Percentiles rank a stretch among this genome's conserved stretches.
These are phyloP conservation scores for Dastarcus helophoroides DNA, from an alignment of 2,888 invertebrate species.

Conservation along the genomic window DNA sequence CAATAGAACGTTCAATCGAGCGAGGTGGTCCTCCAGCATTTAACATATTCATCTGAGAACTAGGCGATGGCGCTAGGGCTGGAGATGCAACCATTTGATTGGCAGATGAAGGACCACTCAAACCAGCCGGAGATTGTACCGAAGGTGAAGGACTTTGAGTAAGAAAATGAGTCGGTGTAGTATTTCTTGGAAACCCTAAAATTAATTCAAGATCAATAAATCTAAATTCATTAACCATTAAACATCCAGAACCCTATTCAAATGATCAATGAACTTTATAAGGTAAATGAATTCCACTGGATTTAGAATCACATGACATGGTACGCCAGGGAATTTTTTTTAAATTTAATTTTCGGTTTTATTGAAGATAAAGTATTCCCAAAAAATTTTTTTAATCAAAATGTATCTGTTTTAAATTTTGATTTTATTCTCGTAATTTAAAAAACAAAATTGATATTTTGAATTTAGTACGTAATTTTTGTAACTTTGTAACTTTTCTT, in stretches of 20 bases:
- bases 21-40: slow-evolving; percentile 44
- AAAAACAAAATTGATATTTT: background rate
- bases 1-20: slow-evolving; percentile 37
- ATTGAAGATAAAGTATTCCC: background rate
- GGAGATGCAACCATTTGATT: slow-evolving; percentile 60
- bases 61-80: slow-evolving; percentile 55
- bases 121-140: slow-evolving; percentile 55
- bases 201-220: slow-evolving; percentile 2
- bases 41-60: slow-evolving; percentile 50
- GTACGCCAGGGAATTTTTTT: background rate
- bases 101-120: slow-evolving; percentile 27
- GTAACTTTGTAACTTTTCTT: no score
- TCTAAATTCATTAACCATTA: background rate
- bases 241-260: background rate
- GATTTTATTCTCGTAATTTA: no score
- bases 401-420: no score
- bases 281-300: no score
- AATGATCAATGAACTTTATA: background rate
- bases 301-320: no score
- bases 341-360: background rate
- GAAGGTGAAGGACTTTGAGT: slow-evolving; percentile 72
- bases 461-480: no score
- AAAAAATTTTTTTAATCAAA: slow-evolving; percentile 1
- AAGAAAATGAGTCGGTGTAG: slow-evolving; percentile 64
- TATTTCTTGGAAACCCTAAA: slow-evolving; percentile 44